Conservation (phyloP, 2,797 vertebrate genomes). For the Carapus acus region DNA sequence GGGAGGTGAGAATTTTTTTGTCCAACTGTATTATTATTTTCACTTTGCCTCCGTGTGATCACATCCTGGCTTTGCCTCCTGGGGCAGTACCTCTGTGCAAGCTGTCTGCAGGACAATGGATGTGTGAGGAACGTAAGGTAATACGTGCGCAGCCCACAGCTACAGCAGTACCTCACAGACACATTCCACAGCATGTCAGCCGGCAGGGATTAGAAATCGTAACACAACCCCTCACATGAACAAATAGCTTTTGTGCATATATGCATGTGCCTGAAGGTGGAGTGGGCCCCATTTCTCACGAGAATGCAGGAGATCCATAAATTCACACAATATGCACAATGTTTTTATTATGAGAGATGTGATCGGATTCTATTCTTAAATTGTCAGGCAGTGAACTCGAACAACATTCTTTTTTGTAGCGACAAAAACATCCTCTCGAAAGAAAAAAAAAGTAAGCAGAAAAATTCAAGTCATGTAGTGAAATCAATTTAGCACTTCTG, state of each 20-base stretch:
- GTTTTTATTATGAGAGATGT: not conserved
- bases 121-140: constrained; percentile 33
- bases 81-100: not conserved
- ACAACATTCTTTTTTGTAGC: not conserved
- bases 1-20: too few species aligned
- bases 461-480: too few species aligned
- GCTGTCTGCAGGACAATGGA: constrained; percentile 24
- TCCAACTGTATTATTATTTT: too few species aligned
- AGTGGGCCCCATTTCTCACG: not conserved
- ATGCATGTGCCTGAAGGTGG: constrained; percentile 1
- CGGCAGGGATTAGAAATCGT: constrained; percentile 16
- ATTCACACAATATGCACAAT: not conserved
- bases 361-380: not conserved
- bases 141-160: constrained; percentile 35
- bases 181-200: constrained; percentile 19
- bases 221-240: constrained; percentile 14
- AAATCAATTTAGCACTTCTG: too few species aligned
- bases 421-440: not conserved
- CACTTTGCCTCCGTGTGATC: too few species aligned
- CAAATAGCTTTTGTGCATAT: constrained; percentile 15
- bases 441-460: too few species aligned
- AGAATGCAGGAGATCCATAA: constrained; percentile 1
- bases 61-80: not conserved
- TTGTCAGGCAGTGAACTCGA: not conserved
- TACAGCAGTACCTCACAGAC: constrained; percentile 26